Evolutionary conservation across 2,797 vertebrate genomes (phyloP).

Genomic region (Ammospiza maritima): DNA sequence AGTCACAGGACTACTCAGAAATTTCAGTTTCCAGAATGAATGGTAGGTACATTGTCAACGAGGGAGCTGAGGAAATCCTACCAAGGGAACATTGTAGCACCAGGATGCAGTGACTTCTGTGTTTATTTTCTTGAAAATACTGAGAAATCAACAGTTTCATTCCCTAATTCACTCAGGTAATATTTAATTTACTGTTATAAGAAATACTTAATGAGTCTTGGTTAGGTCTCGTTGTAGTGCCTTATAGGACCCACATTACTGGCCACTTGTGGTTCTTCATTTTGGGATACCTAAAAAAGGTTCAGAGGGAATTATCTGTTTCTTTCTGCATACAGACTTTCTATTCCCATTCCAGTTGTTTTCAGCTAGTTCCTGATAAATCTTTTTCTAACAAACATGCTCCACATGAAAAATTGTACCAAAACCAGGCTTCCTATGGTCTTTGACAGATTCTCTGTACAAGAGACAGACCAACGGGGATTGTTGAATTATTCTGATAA

Average conservation of each 20-base stretch:
- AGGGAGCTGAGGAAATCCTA: neutral
- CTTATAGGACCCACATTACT: neutral
- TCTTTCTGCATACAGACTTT: neutral
- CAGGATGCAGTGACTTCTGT: neutral
- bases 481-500: neutral
- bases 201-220: neutral
- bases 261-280: neutral
- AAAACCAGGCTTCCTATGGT: neutral
- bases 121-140: neutral
- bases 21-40: neutral
- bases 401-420: neutral
- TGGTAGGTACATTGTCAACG: neutral
- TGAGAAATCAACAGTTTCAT: neutral
- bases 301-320: neutral
- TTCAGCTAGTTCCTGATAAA: neutral
- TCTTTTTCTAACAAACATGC: neutral
- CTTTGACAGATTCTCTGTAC: neutral
- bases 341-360: neutral
- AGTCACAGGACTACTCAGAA: neutral
- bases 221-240: neutral
- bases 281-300: neutral
- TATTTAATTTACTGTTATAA: neutral
- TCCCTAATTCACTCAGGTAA: neutral
- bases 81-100: neutral
- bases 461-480: neutral